Percentiles rank a stretch among this genome's conserved stretches.
Conservation (phyloP, 2,888 invertebrate species). For the Calameuta idolon region DNA sequence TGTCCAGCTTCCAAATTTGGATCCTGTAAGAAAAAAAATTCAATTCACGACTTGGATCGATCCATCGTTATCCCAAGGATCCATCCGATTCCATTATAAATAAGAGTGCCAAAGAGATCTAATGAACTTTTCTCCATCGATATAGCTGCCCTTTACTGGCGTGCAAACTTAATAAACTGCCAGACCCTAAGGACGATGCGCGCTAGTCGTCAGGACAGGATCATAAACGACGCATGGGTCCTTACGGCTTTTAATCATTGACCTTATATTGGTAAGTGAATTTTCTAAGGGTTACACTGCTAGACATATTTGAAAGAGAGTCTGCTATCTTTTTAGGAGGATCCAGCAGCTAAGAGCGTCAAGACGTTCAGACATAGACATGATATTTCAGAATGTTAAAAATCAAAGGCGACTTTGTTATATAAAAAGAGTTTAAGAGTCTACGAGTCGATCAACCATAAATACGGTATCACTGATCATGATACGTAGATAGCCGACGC, state of each 20-base stretch:
- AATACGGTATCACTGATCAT: neutral
- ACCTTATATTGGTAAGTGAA: neutral
- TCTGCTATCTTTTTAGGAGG: neutral
- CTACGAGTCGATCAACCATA: neutral
- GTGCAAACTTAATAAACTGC: conserved; percentile 50
- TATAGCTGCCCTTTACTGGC: conserved; percentile 40
- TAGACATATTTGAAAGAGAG: neutral
- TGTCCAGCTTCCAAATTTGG: conserved; percentile 51
- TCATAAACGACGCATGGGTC: neutral
- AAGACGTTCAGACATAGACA: neutral
- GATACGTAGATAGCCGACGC: neutral
- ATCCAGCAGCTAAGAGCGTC: neutral
- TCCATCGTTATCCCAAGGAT: neutral
- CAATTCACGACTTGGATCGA: neutral
- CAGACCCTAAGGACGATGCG: neutral
- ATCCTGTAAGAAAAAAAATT: conserved; percentile 25
- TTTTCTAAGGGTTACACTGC: neutral
- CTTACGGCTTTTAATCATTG: neutral
- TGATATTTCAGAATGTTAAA: neutral
- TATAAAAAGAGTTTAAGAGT: neutral
- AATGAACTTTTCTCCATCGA: neutral
- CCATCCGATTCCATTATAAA: neutral
- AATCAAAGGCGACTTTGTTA: neutral
- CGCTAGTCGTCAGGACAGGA: neutral
- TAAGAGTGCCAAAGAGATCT: neutral